These are phyloP conservation scores for Gnathonemus longibarbis DNA, from an alignment of 2,113 vertebrate genomes.

Conservation along the genomic window DNA sequence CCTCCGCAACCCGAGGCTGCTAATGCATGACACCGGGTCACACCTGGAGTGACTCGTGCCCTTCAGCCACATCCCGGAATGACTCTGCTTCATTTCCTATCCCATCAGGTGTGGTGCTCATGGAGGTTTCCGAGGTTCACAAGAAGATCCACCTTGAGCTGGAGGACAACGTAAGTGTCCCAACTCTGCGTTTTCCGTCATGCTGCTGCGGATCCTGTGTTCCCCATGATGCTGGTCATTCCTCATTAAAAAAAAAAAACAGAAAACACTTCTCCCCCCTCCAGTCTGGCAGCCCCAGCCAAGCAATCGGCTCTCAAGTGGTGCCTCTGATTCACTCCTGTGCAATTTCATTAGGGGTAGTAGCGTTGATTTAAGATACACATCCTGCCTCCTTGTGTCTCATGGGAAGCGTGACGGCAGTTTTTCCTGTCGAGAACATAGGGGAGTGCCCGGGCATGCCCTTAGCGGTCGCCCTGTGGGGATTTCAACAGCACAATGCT, in stretches of 20 bases:
- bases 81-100: not conserved
- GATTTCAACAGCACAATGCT: not conserved
- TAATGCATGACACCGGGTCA: not conserved
- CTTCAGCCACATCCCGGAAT: not conserved
- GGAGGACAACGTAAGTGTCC: conserved; percentile 80
- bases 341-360: not conserved
- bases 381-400: not conserved
- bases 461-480: not conserved
- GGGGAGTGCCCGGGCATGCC: conserved; percentile 9
- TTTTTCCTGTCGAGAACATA: not conserved
- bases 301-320: not conserved
- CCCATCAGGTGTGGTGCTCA: conserved; percentile 74
- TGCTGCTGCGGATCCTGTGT: not conserved
- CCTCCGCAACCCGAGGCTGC: not conserved
- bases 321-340: not conserved
- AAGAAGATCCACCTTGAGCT: conserved; percentile 80
- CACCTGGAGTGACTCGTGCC: not conserved
- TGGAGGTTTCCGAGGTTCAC: conserved; percentile 84
- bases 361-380: not conserved
- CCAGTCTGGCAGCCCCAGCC: not conserved
- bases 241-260: not conserved
- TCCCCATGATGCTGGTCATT: not conserved
- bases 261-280: not conserved
- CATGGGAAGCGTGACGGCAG: not conserved
- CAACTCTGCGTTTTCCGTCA: not conserved